Evolutionary conservation across 2,888 invertebrate species (phyloP), one percentile per base, ranked within the genome.

Genomic region (Chrysolina americana): DNA sequence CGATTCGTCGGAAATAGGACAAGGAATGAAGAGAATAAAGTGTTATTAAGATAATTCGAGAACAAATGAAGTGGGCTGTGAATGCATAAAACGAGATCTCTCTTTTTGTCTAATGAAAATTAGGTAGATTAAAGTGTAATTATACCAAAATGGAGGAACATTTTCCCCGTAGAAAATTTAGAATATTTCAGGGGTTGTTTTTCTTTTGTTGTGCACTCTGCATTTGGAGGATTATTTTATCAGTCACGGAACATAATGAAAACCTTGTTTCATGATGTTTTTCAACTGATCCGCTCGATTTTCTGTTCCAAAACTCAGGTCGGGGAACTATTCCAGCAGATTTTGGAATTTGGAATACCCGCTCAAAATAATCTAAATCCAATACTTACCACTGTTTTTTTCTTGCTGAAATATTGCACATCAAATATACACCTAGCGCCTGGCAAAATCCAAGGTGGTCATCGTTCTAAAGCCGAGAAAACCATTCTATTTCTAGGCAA

Each of bases 1-100:
- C 3, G 23, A 59, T 36, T 8, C 36, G 59, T n/a, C 17, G 21
- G 11, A 17, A 59, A 59, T 28, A n/a, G 17, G 28, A 36, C 28
- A 36, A 36, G 36, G 59, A 59, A 59, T 59, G 10, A 17, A 59
- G 15, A 4, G 36, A 59, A 36, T n/a, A 28, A 28, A n/a, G 59
- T 28, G 59, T 59, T 59, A 59, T 59, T 59, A 59, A 36, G 59
- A 59, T 59, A 59, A 28, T 59, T 59, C 59, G 10, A 9, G 36
- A 59, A 59, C 59, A 59, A 59, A 23, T 59, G 28, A 36, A 59
- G 59, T 59, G 59, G 59, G 28, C 23, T 28, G 28, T 28, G n/a
- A 28, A 36, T 59, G 59, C 59, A 28, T 36, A 36, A 59, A 59
- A 59, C 59, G 28, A 59, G 17, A 36, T 36, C 59, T 59, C 36